Evolutionary conservation across 2,113 vertebrate genomes (phyloP).

Genomic region (Aptenodytes forsteri): DNA sequence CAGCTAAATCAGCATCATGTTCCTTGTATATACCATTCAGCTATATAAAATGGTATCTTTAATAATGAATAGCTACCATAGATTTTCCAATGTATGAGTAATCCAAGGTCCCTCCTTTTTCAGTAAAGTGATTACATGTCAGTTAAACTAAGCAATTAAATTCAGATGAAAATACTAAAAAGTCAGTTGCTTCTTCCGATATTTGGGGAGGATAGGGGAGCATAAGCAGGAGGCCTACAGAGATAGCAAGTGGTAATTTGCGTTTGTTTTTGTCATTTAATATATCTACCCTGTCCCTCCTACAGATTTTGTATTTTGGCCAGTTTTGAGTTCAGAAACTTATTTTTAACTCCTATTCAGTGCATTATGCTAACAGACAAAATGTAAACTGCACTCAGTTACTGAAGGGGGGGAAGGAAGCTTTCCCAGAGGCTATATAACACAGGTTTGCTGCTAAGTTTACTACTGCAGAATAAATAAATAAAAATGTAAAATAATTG

Average conservation of each 20-base stretch:
- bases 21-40: not conserved
- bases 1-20: constrained; percentile 46
- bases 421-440: not conserved
- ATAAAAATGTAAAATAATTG: not conserved
- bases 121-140: not conserved
- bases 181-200: not conserved
- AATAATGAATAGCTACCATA: not conserved
- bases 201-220: not conserved
- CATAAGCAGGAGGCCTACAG: not conserved
- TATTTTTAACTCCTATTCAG: not conserved
- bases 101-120: not conserved
- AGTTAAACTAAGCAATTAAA: not conserved
- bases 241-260: not conserved
- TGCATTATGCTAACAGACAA: not conserved
- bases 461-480: not conserved
- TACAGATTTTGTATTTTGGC: not conserved
- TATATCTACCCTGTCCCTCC: not conserved
- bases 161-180: not conserved
- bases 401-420: not conserved
- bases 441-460: not conserved
- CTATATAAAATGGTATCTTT: not conserved
- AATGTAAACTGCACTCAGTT: not conserved
- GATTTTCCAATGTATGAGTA: not conserved
- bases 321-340: not conserved
- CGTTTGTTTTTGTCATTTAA: not conserved